Evolutionary conservation across 2,888 invertebrate species (phyloP), one percentile per base, ranked within the genome.

Genomic region (Trissonchulus sp.): DNA sequence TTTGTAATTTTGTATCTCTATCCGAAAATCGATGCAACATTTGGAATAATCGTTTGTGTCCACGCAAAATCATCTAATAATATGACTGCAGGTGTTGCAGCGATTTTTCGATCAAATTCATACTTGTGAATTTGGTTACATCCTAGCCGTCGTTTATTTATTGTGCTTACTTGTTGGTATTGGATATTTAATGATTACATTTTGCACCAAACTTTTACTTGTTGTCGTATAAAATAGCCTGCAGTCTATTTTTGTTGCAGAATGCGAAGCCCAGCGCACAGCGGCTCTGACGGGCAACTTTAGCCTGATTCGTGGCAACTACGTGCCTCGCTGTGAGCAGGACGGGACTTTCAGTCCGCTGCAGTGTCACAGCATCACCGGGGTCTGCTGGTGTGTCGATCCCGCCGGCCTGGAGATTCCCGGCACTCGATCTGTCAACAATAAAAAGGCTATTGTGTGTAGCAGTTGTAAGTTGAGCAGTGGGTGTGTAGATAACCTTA

Each of bases 301-400:
- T 48, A 15, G 8, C 48, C 48, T 48, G 48, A 48, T 48, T 23
- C 8, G 48, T 48, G 48, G 8, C 48, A 48, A 23, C 23, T 72
- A 65, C n/a, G 35, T 72, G 8, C 73, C 73, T 8, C 15, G 48
- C 2, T 75, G 75, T 60, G 3, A 34, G 1, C 2, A 8, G 31
- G 63, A 62, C 28, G 75, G 75, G 35, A 28, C 23, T 15, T 75
- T 60, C 62, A 48, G 36, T 1, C 60, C 36, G 2, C 18, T 74
- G 18, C 75, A 75, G 60, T 75, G 75, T 34, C 82, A 83, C 69
- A 75, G 76, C 1, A 77, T 78, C 73, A 78, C 78, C 34, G 80
- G 80, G 0, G 63, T 81, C 3, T 77, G 79, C 75, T 82, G 81
- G 81, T 82, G 82, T 78, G 82, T 83, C 1, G 80, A 81, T 23